These are phyloP conservation scores for Drosophila ezoana DNA, from an alignment of 2,888 invertebrate species.

Conservation along the genomic window DNA sequence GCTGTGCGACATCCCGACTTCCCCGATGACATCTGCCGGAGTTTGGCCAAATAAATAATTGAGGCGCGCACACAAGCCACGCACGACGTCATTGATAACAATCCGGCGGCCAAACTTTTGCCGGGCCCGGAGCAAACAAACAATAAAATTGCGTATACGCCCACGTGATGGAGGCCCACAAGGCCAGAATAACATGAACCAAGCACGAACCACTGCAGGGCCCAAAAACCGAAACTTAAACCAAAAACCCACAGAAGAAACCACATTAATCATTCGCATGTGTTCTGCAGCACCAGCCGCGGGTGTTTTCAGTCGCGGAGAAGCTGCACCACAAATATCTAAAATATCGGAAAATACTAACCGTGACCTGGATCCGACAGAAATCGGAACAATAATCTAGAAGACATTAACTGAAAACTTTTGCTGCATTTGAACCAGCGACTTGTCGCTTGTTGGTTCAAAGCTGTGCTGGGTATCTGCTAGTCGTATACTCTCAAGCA, in stretches of 20 bases:
- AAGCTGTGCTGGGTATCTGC: background rate
- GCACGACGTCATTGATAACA: slow-evolving; percentile 42
- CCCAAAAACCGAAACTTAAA: slow-evolving; percentile 35
- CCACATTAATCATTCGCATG: slow-evolving; percentile 75
- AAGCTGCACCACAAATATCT: slow-evolving; percentile 24
- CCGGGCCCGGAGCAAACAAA: slow-evolving; percentile 32
- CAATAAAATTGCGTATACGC: slow-evolving; percentile 66
- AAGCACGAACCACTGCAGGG: slow-evolving; percentile 2
- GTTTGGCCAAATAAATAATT: slow-evolving; percentile 57
- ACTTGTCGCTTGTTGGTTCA: no score
- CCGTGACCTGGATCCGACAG: no score
- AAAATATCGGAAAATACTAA: slow-evolving; percentile 16
- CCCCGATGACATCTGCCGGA: slow-evolving; percentile 33
- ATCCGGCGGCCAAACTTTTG: slow-evolving; percentile 29
- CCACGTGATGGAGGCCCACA: slow-evolving; percentile 21
- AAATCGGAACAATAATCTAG: no score
- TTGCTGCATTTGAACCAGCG: no score
- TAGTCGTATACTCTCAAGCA: background rate
- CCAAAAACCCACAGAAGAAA: slow-evolving; percentile 43
- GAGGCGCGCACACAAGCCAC: slow-evolving; percentile 26
- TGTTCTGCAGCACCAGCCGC: slow-evolving; percentile 30
- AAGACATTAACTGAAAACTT: no score
- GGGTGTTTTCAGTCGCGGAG: background rate
- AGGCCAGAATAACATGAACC: slow-evolving; percentile 29
- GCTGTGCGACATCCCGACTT: slow-evolving; percentile 4